phyloP scores from a whole-genome alignment of 2,113 vertebrate genomes.

The Pycnonotus jocosus region DNA sequence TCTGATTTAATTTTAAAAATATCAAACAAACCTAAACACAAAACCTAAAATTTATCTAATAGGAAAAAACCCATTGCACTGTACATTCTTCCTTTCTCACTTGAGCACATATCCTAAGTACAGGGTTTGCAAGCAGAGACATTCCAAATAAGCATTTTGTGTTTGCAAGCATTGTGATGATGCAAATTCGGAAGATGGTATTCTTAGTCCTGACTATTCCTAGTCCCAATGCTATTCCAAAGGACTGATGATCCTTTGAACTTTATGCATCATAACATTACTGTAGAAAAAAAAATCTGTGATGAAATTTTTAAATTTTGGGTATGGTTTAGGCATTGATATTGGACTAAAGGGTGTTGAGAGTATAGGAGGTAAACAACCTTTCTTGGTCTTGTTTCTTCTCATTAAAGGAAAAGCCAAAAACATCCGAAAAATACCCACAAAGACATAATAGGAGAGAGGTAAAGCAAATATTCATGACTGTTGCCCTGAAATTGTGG shows the following conservation, averaged over 20 bases:
- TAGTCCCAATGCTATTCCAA: background rate
- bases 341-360: background rate
- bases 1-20: background rate
- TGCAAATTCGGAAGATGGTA: background rate
- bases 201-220: background rate
- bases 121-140: background rate
- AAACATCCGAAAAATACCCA: background rate
- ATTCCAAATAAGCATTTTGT: background rate
- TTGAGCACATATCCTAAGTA: background rate
- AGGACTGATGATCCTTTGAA: background rate
- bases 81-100: background rate
- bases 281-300: background rate
- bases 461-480: background rate
- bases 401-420: background rate
- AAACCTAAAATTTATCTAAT: background rate
- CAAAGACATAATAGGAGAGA: background rate
- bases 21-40: background rate
- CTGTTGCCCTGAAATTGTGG: background rate
- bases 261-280: background rate
- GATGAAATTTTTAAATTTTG: background rate
- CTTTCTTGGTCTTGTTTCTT: background rate
- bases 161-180: background rate
- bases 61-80: background rate
- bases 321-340: background rate
- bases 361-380: background rate